Evolutionary conservation across 92 coral and sea anemone genomes (phyloP).

Genomic region (Paragorgia papillata): DNA sequence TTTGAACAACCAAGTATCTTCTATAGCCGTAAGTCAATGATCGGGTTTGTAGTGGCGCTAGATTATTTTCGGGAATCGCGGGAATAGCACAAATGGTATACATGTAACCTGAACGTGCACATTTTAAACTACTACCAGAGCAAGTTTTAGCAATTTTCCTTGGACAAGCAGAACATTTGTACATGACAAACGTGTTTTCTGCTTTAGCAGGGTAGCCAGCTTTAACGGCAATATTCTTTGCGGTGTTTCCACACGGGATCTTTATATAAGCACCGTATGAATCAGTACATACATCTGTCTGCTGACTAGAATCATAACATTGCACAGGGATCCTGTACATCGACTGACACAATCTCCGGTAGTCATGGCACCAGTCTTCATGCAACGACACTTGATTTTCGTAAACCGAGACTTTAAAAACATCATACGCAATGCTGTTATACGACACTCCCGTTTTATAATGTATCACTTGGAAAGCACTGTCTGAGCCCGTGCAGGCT

Average conservation of each 20-base stretch:
- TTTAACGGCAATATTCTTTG: neutral
- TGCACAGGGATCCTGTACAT: conserved; percentile 41
- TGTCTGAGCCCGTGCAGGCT: conserved; percentile 47
- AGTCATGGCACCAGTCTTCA: conserved; percentile 63
- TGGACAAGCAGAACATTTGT: neutral
- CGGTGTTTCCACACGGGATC: neutral
- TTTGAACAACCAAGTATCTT: conserved; percentile 3
- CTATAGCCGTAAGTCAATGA: neutral
- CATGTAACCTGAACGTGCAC: neutral
- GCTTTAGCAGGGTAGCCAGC: neutral
- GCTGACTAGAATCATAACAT: conserved; percentile 13
- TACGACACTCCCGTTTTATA: neutral
- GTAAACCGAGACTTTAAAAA: conserved; percentile 48
- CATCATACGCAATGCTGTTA: conserved; percentile 3
- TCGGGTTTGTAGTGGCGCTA: neutral
- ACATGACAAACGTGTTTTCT: neutral
- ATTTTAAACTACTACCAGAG: neutral
- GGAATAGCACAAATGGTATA: neutral
- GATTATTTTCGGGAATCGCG: neutral
- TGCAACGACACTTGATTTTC: conserved; percentile 41
- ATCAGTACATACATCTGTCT: neutral
- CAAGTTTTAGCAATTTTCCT: neutral
- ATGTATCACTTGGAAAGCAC: conserved; percentile 45
- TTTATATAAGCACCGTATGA: conserved; percentile 12
- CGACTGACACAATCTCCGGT: conserved; percentile 52